Conservation (phyloP, 2,113 vertebrate genomes). For the Elephas maximus region DNA sequence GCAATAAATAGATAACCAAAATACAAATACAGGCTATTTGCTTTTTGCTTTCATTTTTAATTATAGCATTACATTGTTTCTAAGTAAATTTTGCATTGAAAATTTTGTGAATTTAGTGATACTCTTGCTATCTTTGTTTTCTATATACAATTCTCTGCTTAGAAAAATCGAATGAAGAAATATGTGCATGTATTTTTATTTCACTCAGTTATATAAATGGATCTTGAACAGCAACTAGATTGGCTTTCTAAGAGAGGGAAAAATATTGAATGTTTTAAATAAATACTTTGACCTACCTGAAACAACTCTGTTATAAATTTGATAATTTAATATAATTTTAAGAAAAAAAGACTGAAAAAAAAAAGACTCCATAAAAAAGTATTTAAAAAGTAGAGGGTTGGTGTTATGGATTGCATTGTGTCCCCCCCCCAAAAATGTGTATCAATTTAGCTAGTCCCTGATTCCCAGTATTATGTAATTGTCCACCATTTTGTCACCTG, state of each 20-base stretch:
- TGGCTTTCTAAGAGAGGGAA: not conserved
- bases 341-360: not conserved
- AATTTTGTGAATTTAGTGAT: conserved; percentile 35
- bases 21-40: not conserved
- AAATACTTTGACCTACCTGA: conserved; percentile 34
- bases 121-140: conserved; percentile 26
- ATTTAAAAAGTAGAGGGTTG: not conserved
- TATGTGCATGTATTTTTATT: conserved; percentile 3
- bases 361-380: conserved; percentile 3
- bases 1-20: conserved; percentile 5
- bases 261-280: conserved; percentile 40
- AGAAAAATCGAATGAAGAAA: not conserved
- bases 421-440: no score
- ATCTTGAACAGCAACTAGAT: not conserved
- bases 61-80: not conserved
- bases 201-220: not conserved
- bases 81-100: conserved; percentile 22
- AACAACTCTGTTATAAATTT: conserved; percentile 18
- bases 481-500: no score
- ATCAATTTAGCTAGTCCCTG: no score
- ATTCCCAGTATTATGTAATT: no score
- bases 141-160: conserved; percentile 12
- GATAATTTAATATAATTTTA: conserved; percentile 27
- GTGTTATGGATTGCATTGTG: not conserved
- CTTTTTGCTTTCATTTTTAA: conserved; percentile 30